Evolutionary conservation across 2,888 invertebrate species (phyloP), one percentile per base, ranked within the genome.

Genomic region (Acanthosepion pharaonis): DNA sequence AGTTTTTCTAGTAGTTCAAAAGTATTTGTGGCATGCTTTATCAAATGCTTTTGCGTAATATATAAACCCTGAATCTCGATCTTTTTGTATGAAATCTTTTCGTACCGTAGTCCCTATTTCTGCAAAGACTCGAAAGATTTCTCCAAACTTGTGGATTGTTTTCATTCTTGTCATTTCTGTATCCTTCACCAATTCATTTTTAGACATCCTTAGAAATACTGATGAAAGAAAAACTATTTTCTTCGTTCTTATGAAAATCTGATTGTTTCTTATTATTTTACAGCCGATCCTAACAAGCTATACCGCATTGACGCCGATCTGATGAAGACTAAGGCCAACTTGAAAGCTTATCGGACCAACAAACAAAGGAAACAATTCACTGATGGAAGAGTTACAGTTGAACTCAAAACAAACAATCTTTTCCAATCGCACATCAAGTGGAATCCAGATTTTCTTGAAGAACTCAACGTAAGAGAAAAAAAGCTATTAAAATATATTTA

Each of bases 61-160:
- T n/a, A n/a, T n/a, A n/a, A n/a, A n/a, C n/a, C n/a, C n/a, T n/a
- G n/a, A n/a, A n/a, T n/a, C n/a, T n/a, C n/a, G n/a, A n/a, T n/a
- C n/a, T n/a, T n/a, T n/a, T n/a, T n/a, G n/a, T n/a, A n/a, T n/a
- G n/a, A n/a, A n/a, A n/a, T n/a, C n/a, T n/a, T n/a, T n/a, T n/a
- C n/a, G n/a, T n/a, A 18, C 5, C 23, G 0, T 59, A 0, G 2
- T 20, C 0, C 0, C 5, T 3, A 23, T 23, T 59, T 23, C 25
- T 59, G 5, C 59, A 59, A 23, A 23, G 23, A 59, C 23, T 23
- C 6, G 59, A 23, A 5, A 23, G 4, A 59, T 59, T 59, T 59
- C 55, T 9, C 15, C 18, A 55, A 20, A 55, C 55, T 18, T 53
- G 15, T 55, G 55, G 55, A 15, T 20, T 18, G 15, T 55, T 4